Percentiles rank a stretch among this genome's conserved stretches.
phyloP scores from a whole-genome alignment of 2,888 invertebrate species.

The Lydus trimaculatus region DNA sequence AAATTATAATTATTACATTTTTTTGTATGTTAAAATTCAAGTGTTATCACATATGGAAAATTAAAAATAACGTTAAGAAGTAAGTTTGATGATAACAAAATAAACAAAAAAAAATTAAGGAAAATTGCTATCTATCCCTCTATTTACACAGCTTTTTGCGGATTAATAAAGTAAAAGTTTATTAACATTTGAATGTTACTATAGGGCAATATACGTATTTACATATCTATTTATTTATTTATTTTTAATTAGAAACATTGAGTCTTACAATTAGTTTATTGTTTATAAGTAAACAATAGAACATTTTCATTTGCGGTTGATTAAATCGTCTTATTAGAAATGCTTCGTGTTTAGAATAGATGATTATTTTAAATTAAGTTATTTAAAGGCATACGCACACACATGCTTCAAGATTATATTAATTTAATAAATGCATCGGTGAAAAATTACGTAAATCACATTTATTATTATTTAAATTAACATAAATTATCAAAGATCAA shows the following conservation, averaged over 20 bases:
- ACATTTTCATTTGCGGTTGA: neutral
- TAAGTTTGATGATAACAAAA: conserved; percentile 16
- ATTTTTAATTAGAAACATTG: neutral
- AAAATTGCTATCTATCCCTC: no score
- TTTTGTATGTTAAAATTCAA: conserved; percentile 27
- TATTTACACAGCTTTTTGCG: no score
- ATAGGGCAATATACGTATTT: no score
- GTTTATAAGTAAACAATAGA: neutral
- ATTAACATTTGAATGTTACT: no score
- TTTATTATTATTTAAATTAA: no score
- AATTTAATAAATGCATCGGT: no score
- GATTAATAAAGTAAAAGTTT: no score
- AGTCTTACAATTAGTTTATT: no score
- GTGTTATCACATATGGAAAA: conserved; percentile 26
- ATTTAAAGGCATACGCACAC: neutral
- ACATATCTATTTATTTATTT: no score
- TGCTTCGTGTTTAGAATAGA: neutral
- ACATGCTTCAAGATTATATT: no score
- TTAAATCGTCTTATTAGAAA: neutral
- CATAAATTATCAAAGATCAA: no score
- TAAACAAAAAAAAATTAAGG: neutral
- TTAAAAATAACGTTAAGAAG: conserved; percentile 19
- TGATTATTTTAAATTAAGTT: neutral
- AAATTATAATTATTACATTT: conserved; percentile 14
- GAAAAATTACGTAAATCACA: no score